Conservation (phyloP, 1,140 invertebrate genomes). For the Hylaeus anthracinus region DNA sequence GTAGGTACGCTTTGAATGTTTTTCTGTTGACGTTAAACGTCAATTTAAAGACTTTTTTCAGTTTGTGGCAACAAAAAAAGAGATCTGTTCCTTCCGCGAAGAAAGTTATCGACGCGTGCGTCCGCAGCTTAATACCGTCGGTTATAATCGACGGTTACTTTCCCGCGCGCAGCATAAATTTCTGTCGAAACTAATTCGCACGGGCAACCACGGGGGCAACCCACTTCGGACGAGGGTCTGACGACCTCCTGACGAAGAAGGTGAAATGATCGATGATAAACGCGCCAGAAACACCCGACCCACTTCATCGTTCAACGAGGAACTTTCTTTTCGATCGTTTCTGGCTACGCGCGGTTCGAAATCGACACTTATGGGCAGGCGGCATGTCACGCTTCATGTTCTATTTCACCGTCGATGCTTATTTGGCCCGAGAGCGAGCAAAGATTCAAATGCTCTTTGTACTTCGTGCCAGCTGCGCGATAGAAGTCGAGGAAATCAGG, state of each 20-base stretch:
- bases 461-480: neutral
- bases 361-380: slow-evolving; percentile 46
- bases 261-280: slow-evolving; percentile 63
- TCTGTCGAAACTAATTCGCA: slow-evolving; percentile 30
- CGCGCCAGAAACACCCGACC: slow-evolving; percentile 43
- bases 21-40: neutral
- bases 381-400: slow-evolving; percentile 50
- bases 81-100: neutral
- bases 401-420: slow-evolving; percentile 36
- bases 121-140: neutral
- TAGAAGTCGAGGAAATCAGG: neutral
- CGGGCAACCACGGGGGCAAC: slow-evolving; percentile 7
- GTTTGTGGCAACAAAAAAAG: neutral
- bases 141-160: slow-evolving; percentile 27
- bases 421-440: slow-evolving; percentile 31
- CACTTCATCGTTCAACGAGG: slow-evolving; percentile 41
- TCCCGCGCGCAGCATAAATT: slow-evolving; percentile 37
- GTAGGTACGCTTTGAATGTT: neutral
- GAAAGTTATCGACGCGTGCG: neutral
- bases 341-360: slow-evolving; percentile 22
- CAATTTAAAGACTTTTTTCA: neutral
- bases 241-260: slow-evolving; percentile 44
- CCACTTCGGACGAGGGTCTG: slow-evolving; percentile 32
- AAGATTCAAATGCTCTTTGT: slow-evolving; percentile 25
- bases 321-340: slow-evolving; percentile 58